Evolutionary conservation across 2,888 invertebrate species (phyloP).

Genomic region (Gonocerus acuteangulatus): DNA sequence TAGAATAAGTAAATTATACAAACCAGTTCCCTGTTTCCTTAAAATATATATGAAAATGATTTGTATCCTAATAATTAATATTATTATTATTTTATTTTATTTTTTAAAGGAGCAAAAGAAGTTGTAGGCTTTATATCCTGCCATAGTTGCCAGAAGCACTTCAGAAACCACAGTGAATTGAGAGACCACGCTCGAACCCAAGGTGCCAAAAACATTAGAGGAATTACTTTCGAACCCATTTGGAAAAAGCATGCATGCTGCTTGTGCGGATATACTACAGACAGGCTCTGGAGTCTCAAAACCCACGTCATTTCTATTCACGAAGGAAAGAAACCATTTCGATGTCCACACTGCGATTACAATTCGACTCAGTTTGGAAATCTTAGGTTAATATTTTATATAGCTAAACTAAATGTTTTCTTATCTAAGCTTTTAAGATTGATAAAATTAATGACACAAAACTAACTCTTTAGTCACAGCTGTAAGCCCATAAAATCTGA

Average conservation of each 20-base stretch:
- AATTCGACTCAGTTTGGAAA: slow-evolving; percentile 3
- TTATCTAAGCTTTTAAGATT: too few species aligned
- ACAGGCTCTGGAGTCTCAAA: slow-evolving; percentile 14
- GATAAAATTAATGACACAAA: too few species aligned
- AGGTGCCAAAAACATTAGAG: neutral
- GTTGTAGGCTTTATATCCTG: neutral
- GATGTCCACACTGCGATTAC: slow-evolving; percentile 17
- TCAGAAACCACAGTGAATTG: neutral
- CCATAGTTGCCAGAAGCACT: slow-evolving; percentile 1
- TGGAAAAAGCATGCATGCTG: slow-evolving; percentile 17
- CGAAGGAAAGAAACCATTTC: slow-evolving; percentile 6
- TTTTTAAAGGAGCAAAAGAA: neutral
- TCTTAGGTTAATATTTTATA: neutral
- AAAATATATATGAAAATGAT: neutral
- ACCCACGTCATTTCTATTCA: slow-evolving; percentile 17
- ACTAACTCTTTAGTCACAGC: too few species aligned
- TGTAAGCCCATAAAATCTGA: too few species aligned
- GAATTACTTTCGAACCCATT: neutral
- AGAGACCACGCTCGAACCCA: slow-evolving; percentile 8
- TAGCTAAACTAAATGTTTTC: neutral
- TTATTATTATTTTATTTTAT: neutral
- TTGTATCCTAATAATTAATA: too few species aligned
- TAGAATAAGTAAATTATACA: too few species aligned
- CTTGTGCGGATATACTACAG: slow-evolving; percentile 15
- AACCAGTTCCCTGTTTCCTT: neutral